A percentile compares a stretch with the other conserved stretches of the same genome.
Evolutionary conservation across 2,888 invertebrate genomes (phyloP).

Genomic region (Osmoderma eremita): DNA sequence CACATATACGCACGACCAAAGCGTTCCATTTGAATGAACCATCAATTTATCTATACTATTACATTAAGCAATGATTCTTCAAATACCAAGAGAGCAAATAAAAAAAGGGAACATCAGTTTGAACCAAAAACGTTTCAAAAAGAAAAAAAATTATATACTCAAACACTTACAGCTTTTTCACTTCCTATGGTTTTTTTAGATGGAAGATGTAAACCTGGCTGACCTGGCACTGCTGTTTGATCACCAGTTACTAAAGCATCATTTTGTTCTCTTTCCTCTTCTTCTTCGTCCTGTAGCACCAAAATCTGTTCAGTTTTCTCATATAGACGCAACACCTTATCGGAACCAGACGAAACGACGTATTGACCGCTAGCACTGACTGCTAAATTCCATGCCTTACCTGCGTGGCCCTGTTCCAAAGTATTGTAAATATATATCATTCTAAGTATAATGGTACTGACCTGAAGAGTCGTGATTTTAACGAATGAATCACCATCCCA

Average conservation of each 20-base stretch:
- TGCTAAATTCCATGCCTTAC: constrained; percentile 78
- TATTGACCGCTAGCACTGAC: constrained; percentile 85
- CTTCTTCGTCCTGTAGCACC: constrained; percentile 91
- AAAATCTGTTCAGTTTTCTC: constrained; percentile 88
- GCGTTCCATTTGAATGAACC: too few species aligned
- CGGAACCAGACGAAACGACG: constrained; percentile 84
- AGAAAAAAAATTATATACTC: background rate
- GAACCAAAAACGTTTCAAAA: constrained; percentile 16
- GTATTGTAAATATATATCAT: constrained; percentile 13
- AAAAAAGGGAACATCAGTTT: background rate
- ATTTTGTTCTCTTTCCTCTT: constrained; percentile 83
- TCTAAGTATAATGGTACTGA: constrained; percentile 60
- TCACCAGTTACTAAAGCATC: constrained; percentile 80
- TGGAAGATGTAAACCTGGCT: constrained; percentile 79
- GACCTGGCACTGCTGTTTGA: constrained; percentile 73
- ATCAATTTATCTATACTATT: too few species aligned
- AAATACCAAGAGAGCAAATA: too few species aligned
- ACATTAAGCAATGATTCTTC: too few species aligned
- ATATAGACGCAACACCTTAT: constrained; percentile 87
- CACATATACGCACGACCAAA: too few species aligned
- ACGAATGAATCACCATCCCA: constrained; percentile 97
- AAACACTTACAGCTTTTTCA: constrained; percentile 79
- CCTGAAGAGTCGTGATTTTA: constrained; percentile 88
- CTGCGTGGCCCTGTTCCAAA: constrained; percentile 77
- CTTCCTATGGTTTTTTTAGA: constrained; percentile 89